Base-by-base conservation (phyloP, 2,888 invertebrate genomes). In the Rhamphomyia laevipes region DNA sequence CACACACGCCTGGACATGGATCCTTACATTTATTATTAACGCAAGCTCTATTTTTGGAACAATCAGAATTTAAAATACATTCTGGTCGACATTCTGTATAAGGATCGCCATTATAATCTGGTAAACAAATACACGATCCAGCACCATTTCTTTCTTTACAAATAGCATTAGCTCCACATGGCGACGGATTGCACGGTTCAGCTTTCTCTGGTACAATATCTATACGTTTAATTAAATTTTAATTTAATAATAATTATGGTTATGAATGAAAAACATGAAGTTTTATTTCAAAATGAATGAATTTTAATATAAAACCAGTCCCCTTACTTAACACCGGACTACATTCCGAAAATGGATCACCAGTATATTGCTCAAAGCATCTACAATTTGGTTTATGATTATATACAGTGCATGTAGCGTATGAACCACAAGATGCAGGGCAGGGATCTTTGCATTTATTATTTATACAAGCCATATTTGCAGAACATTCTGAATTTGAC, bases 61-160 rank as follows among this genome's bases (percentile, higher is more conserved):
- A 91, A 60, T 90, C 90, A 23, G 83, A 82, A 63, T 90, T 90
- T 45, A 80, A 82, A 4, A 88, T 83, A 64, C 90, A 90, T 73
- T 90, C 89, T 4, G 89, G 89, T 57, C 86, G 76, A 65, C 90
- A 91, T 51, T 86, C 85, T 2, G 82, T 80, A 62, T 89, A 88
- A 1, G 92, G 91, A 71, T 92, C 89, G 35, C 92, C 92, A 57
- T 81, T 83, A 66, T 88, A 90, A 63, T 86, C 86, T 12, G 84
- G 78, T 49, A 84, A 68, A 63, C 92, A 92, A 13, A 80, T 77
- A 63, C 92, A 92, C 16, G 89, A 84, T 45, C 88, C 90, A 16
- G 86, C 88, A 31, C 83, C 84, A 65, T 85, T 84, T 57, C 82
- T 77, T 68, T 86, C 88, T 63, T 82, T 86, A 63, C 92, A 93